Conservation (phyloP, 2,113 vertebrate genomes). For the Nipponia nippon region DNA sequence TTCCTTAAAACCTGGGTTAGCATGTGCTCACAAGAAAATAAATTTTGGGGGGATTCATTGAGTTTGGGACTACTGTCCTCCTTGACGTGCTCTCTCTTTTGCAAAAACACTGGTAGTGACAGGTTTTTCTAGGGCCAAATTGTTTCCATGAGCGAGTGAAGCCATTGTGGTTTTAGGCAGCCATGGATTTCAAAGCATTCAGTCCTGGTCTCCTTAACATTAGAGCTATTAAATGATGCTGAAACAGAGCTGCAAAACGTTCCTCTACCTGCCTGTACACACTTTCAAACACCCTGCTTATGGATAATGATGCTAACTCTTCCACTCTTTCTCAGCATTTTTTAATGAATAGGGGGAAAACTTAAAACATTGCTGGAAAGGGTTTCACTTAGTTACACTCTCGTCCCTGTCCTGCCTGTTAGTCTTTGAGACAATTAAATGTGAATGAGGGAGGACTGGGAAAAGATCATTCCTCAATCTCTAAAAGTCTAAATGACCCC, state of each 20-base stretch:
- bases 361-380: neutral
- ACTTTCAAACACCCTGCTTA: neutral
- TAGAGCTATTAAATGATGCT: neutral
- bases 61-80: neutral
- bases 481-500: neutral
- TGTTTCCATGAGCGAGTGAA: neutral
- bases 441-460: neutral
- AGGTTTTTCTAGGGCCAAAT: neutral
- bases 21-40: neutral
- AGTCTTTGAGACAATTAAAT: neutral
- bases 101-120: neutral
- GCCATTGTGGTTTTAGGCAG: neutral
- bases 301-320: neutral
- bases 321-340: neutral
- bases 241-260: neutral
- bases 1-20: neutral
- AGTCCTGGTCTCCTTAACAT: neutral
- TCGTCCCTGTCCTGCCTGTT: neutral
- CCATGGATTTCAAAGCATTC: neutral
- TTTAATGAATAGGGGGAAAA: neutral
- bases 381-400: neutral
- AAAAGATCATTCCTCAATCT: neutral
- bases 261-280: neutral
- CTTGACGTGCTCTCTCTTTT: neutral
- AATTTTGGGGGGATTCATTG: neutral